A percentile compares a stretch with the other conserved stretches of the same genome.
These are phyloP conservation scores for Drosophila quasianomalipes DNA, from an alignment of 2,888 invertebrate genomes.

Conservation along the genomic window DNA sequence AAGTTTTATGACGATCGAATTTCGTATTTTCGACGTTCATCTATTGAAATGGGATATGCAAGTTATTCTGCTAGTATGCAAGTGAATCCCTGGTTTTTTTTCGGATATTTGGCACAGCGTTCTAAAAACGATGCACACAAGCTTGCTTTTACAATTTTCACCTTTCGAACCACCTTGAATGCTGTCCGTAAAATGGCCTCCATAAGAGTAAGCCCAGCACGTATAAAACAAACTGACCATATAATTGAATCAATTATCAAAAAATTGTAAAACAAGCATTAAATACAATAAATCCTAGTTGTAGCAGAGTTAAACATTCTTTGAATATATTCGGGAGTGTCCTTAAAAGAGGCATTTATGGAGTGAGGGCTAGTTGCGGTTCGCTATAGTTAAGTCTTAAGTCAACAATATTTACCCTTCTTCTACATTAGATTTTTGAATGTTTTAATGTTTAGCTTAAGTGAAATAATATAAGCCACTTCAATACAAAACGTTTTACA, in stretches of 20 bases:
- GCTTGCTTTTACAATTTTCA: not conserved
- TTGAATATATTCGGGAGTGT: not conserved
- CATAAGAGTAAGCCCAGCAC: not conserved
- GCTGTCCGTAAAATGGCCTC: not conserved
- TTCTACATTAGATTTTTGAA: too few species aligned
- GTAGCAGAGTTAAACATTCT: not conserved
- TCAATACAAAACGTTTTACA: not conserved
- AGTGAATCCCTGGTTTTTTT: not conserved
- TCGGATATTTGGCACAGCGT: not conserved
- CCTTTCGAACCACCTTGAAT: not conserved
- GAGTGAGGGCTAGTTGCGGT: not conserved
- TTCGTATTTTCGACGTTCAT: not conserved
- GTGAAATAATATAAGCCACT: not conserved
- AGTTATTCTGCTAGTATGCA: not conserved
- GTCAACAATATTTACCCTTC: not conserved
- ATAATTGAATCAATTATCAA: not conserved
- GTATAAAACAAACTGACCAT: not conserved
- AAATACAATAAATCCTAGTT: not conserved
- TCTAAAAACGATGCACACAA: not conserved
- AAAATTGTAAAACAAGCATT: not conserved
- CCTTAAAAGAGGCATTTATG: not conserved
- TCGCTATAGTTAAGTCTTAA: not conserved
- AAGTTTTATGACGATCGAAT: not conserved
- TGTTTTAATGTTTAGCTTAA: not conserved
- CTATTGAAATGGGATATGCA: not conserved